Base-by-base conservation (phyloP, 2,888 invertebrate genomes). In the Oligia fasciuncula region DNA sequence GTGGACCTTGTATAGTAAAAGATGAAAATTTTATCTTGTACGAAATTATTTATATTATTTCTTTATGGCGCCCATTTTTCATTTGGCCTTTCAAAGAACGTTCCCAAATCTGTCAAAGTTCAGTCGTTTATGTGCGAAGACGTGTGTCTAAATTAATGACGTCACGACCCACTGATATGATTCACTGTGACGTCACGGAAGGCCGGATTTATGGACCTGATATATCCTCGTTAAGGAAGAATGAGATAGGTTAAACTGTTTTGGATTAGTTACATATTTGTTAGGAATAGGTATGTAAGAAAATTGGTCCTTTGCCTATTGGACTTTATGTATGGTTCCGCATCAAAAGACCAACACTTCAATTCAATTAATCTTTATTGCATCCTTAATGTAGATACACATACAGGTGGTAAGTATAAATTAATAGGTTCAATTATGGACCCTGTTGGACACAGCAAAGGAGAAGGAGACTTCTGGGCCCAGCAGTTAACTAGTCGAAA, bases 131-230 rank as follows among this genome's bases (percentile, higher is more conserved):
- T 86, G 86, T 86, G 79, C 79, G 80, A 91, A 92, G 91, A 90
- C 90, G 89, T 76, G 88, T 88, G 84, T 86, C 87, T 85, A 91
- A 92, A 94, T 93, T 94, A 93, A 94, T 93, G 94, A 93, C 93
- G 90, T 91, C 92, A 93, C 91, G 93, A 91, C 90, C 89, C 86
- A 89, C 88, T 91, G 93, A 92, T 93, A 93, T 91, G 92, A 93
- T 93, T 93, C 92, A 93, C 86, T 80, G 83, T 91, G 91, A 91
- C 90, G 87, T 90, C 91, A 88, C 78, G 83, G 81, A 77, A 88
- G 83, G 79, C 76, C 79, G 80, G 89, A 92, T 92, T 91, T 91
- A 90, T 91, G 88, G 88, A 73, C 68, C 85, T 90, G 89, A 92
- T 93, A 90, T 88, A 91, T 91, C 87, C 89, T 90, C 84, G 88